Evolutionary conservation across 2,797 vertebrate species (phyloP).

Genomic region (Myotis planiceps): DNA sequence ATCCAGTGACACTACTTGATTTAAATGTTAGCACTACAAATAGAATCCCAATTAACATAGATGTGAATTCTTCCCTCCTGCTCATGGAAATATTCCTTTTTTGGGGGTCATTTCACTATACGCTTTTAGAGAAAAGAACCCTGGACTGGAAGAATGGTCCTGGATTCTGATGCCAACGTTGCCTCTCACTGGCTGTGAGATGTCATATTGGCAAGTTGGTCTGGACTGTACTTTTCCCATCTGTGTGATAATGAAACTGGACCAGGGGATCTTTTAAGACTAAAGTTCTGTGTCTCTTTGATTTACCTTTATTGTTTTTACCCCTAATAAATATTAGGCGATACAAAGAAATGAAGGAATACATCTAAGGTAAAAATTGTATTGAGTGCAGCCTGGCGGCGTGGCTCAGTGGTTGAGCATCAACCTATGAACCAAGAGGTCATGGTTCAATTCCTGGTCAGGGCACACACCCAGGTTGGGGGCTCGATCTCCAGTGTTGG

Average conservation of each 20-base stretch:
- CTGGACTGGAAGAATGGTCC: not conserved
- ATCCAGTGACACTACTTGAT: not conserved
- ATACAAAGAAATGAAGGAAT: not conserved
- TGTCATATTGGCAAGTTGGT: not conserved
- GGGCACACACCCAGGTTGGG: too few species aligned
- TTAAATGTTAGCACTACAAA: not conserved
- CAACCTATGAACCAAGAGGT: too few species aligned
- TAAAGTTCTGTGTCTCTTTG: not conserved
- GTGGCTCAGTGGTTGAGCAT: too few species aligned
- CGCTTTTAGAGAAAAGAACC: not conserved
- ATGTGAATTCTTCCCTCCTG: not conserved
- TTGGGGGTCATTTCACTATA: not conserved
- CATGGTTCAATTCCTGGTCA: too few species aligned
- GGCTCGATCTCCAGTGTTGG: too few species aligned
- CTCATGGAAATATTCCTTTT: not conserved
- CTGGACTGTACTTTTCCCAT: not conserved
- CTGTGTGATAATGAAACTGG: not conserved
- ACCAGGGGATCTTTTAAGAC: not conserved
- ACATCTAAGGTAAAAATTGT: not conserved
- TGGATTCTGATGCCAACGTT: not conserved
- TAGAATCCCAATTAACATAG: not conserved
- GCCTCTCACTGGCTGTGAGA: not conserved
- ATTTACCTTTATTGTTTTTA: not conserved
- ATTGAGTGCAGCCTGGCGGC: not conserved
- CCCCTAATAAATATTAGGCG: not conserved